A percentile compares a stretch with the other conserved stretches of the same genome.
Evolutionary conservation across 2,797 vertebrate genomes (phyloP).

Genomic region (Heterohyrax brucei): DNA sequence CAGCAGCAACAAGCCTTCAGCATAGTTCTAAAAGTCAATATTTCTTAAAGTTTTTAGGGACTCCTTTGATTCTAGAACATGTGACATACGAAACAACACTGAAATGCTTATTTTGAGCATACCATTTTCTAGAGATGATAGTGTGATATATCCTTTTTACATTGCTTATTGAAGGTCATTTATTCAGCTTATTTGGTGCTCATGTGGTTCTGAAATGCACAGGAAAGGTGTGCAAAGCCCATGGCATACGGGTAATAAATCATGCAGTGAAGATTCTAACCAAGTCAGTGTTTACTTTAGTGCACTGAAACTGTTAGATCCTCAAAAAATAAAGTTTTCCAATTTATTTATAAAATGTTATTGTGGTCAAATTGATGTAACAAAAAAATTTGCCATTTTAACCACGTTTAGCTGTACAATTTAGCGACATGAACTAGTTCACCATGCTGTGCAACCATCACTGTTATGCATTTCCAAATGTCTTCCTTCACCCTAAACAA

Average conservation of each 20-base stretch:
- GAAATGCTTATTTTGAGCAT: not conserved
- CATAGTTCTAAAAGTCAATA: not conserved
- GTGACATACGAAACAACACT: not conserved
- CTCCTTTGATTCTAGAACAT: slow-evolving; percentile 22
- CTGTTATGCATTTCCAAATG: not conserved
- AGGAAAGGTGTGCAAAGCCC: not conserved
- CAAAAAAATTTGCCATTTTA: too few relatives aligned
- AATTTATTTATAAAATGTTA: not conserved
- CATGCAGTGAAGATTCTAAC: not conserved
- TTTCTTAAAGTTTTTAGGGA: not conserved
- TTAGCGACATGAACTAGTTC: not conserved
- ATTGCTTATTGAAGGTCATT: not conserved
- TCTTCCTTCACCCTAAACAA: not conserved
- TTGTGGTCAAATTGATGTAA: too few relatives aligned
- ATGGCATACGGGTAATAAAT: not conserved
- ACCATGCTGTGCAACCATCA: not conserved
- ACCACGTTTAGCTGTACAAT: not conserved
- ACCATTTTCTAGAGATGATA: not conserved
- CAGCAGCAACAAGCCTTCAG: not conserved
- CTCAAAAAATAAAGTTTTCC: not conserved
- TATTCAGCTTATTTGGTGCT: not conserved
- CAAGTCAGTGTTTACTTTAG: not conserved
- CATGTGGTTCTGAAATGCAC: not conserved
- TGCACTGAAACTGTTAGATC: not conserved
- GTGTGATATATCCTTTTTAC: not conserved